Conservation (phyloP, 64 coral and sea anemone species). For the Montipora capricornis region DNA sequence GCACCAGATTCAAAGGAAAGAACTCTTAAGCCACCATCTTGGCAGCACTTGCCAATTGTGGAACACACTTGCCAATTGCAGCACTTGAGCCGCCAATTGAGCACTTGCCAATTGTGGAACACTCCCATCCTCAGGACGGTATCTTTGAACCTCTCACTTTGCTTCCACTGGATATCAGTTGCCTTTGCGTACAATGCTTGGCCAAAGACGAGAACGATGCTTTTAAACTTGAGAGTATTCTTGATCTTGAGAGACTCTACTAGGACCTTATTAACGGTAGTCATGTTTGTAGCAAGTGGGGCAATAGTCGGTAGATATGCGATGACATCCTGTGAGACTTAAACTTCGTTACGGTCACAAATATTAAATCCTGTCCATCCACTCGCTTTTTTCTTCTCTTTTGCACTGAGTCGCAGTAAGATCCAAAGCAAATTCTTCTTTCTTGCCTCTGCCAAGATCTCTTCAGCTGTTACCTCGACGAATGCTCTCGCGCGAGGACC, state of each 20-base stretch:
- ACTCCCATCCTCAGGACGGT: constrained; percentile 65
- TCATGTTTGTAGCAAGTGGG: constrained; percentile 33
- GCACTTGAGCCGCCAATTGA: background rate
- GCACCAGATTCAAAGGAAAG: constrained; percentile 56
- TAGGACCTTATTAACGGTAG: constrained; percentile 38
- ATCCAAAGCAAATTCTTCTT: constrained; percentile 65
- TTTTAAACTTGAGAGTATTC: constrained; percentile 40
- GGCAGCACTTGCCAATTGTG: constrained; percentile 67
- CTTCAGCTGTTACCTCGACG: constrained; percentile 46
- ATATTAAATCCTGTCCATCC: constrained; percentile 74
- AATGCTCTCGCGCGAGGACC: background rate
- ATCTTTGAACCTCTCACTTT: constrained; percentile 36
- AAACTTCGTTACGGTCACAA: constrained; percentile 48
- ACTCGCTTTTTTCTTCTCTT: constrained; percentile 23
- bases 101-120: constrained; percentile 16
- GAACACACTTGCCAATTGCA: background rate
- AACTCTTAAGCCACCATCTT: constrained; percentile 65
- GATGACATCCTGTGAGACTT: constrained; percentile 63
- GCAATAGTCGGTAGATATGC: constrained; percentile 43
- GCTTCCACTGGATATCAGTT: constrained; percentile 56
- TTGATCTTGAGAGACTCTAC: constrained; percentile 4
- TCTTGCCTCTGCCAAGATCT: constrained; percentile 46
- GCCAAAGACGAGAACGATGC: constrained; percentile 39
- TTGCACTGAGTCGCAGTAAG: constrained; percentile 64
- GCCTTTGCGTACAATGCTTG: constrained; percentile 64